Percentiles rank a stretch among this genome's conserved stretches.
phyloP scores from a whole-genome alignment of 2,113 vertebrate genomes.

The Pygoscelis adeliae region DNA sequence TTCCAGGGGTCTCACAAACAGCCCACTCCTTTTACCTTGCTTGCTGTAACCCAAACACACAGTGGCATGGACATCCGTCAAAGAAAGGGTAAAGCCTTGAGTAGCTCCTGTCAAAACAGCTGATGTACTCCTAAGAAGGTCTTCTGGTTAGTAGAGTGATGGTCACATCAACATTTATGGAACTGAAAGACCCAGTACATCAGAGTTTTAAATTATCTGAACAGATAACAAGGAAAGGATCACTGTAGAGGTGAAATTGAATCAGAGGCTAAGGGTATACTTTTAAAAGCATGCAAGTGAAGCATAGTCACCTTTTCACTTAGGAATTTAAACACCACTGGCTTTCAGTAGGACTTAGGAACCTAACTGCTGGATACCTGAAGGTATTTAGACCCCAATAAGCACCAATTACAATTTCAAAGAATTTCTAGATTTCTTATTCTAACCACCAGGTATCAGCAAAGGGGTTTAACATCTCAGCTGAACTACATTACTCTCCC shows the following conservation, averaged over 20 bases:
- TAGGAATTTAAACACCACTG: not conserved
- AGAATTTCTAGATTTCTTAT: not conserved
- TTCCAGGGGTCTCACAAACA: not conserved
- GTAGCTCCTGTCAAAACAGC: not conserved
- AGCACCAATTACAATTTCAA: not conserved
- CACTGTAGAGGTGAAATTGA: not conserved
- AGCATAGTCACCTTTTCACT: not conserved
- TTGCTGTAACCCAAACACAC: not conserved
- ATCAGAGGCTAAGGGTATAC: not conserved
- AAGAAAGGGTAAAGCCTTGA: not conserved
- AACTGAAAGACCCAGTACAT: not conserved
- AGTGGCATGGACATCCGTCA: fast-evolving
- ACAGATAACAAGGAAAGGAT: not conserved
- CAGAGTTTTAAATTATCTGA: not conserved
- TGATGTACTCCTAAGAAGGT: not conserved
- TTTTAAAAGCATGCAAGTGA: not conserved
- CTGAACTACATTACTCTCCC: not conserved
- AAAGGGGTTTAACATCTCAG: not conserved
- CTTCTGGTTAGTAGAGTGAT: not conserved
- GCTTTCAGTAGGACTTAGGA: not conserved
- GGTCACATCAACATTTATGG: not conserved
- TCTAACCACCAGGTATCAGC: not conserved
- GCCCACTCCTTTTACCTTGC: not conserved
- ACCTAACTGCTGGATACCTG: not conserved
- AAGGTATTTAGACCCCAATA: not conserved